Evolutionary conservation across 1,140 invertebrate genomes (phyloP).

Genomic region (Temnothorax nylanderi): DNA sequence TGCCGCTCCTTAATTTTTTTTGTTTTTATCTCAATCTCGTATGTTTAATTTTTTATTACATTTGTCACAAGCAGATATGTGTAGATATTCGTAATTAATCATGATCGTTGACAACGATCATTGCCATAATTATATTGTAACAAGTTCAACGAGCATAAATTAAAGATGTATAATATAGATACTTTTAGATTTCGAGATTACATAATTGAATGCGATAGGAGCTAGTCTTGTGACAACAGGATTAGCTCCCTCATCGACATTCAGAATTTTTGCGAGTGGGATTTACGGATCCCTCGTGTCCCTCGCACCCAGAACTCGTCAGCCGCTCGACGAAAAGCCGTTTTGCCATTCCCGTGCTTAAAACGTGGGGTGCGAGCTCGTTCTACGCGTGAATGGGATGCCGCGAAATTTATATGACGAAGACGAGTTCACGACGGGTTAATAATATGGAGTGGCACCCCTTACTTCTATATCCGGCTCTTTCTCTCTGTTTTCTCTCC

Average conservation of each 20-base stretch:
- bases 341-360: slow-evolving; percentile 24
- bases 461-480: slow-evolving; percentile 14
- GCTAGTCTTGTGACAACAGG: not conserved
- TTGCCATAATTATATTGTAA: slow-evolving; percentile 18
- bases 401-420: slow-evolving; percentile 62
- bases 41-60: slow-evolving; percentile 7
- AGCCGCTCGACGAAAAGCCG: slow-evolving; percentile 28
- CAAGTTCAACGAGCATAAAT: not conserved
- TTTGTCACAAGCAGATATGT: not conserved
- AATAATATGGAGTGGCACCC: slow-evolving; percentile 55
- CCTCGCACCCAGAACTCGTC: slow-evolving; percentile 3
- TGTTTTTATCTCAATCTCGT: not conserved
- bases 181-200: slow-evolving; percentile 3
- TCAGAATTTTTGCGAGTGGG: not conserved
- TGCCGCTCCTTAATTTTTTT: slow-evolving; percentile 22
- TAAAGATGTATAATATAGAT: not conserved
- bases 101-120: not conserved
- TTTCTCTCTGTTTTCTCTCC: slow-evolving; percentile 59
- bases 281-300: slow-evolving; percentile 14
- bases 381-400: slow-evolving; percentile 26
- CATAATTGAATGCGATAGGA: slow-evolving; percentile 4
- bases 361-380: slow-evolving; percentile 9
- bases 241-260: slow-evolving; percentile 20
- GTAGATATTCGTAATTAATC: slow-evolving; percentile 1
- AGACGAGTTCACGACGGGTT: slow-evolving; percentile 43